phyloP scores from a whole-genome alignment of 30 jellyfish, hydroid and myxozoan genomes.

The Aurelia coerulea region DNA sequence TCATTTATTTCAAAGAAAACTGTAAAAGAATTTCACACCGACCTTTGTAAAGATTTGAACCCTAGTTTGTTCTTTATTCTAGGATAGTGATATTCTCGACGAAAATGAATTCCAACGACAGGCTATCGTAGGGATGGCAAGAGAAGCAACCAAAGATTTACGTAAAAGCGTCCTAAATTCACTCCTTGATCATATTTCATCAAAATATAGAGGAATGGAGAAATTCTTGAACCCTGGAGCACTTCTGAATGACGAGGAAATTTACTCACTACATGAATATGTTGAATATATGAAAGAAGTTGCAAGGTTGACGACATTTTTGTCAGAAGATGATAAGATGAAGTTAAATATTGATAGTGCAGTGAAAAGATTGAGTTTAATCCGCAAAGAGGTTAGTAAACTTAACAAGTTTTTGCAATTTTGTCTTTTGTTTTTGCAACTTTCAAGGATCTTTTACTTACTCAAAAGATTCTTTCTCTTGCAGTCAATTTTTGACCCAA shows the following conservation, averaged over 20 bases:
- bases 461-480: too few relatives aligned
- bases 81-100: constrained; percentile 74
- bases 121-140: constrained; percentile 63
- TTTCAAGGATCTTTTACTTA: too few relatives aligned
- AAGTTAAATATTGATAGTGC: constrained; percentile 51
- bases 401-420: not conserved
- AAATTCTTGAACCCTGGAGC: constrained; percentile 72
- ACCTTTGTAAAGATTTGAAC: too few relatives aligned
- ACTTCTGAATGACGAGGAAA: constrained; percentile 46
- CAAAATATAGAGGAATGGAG: constrained; percentile 72
- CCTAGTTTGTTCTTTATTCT: not conserved
- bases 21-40: too few relatives aligned
- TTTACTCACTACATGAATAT: constrained; percentile 55
- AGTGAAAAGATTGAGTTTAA: constrained; percentile 63
- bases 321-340: constrained; percentile 64
- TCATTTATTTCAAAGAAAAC: too few relatives aligned
- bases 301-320: constrained; percentile 56
- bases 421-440: not conserved
- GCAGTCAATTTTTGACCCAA: not conserved
- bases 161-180: constrained; percentile 66
- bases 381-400: constrained; percentile 71
- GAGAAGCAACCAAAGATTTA: constrained; percentile 73
- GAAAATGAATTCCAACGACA: constrained; percentile 71
- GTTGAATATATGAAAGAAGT: constrained; percentile 78
- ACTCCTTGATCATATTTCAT: constrained; percentile 71